Evolutionary conservation across 1,140 invertebrate genomes (phyloP).

Genomic region (Aphelenchoides fujianensis): DNA sequence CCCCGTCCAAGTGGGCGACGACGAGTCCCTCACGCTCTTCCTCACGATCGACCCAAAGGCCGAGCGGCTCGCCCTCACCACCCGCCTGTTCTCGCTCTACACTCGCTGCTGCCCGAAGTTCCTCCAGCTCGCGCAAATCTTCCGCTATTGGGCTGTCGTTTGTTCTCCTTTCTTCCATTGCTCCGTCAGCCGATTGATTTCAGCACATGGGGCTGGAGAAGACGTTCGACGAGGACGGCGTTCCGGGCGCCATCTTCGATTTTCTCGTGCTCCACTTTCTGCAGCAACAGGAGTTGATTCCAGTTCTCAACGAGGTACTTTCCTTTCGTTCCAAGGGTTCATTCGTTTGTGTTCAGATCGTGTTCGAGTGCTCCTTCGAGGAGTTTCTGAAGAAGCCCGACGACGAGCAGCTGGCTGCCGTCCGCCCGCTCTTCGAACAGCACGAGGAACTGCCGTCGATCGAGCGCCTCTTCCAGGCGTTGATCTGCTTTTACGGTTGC

Average conservation of each 20-base stretch:
- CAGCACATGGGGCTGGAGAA: not conserved
- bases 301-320: conserved; percentile 5
- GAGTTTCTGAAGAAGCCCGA: conserved; percentile 10
- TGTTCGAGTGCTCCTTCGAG: not conserved
- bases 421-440: not conserved
- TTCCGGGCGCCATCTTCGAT: conserved; percentile 2
- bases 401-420: not conserved
- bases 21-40: not conserved
- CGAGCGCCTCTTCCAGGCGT: not conserved
- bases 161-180: not conserved
- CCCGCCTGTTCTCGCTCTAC: not conserved
- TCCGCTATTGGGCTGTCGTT: conserved; percentile 4
- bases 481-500: conserved; percentile 4
- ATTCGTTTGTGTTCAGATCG: not conserved
- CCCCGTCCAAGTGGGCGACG: not conserved
- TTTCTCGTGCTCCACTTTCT: not conserved
- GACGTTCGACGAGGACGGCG: conserved; percentile 2
- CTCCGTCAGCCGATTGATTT: conserved; percentile 3
- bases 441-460: not conserved
- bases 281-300: not conserved
- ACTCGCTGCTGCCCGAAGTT: not conserved
- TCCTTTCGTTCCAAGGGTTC: not conserved
- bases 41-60: not conserved
- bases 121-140: not conserved
- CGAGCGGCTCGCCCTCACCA: not conserved